These are phyloP conservation scores for Cladopsammia gracilis DNA, from an alignment of 64 coral and sea anemone species.

Conservation along the genomic window DNA sequence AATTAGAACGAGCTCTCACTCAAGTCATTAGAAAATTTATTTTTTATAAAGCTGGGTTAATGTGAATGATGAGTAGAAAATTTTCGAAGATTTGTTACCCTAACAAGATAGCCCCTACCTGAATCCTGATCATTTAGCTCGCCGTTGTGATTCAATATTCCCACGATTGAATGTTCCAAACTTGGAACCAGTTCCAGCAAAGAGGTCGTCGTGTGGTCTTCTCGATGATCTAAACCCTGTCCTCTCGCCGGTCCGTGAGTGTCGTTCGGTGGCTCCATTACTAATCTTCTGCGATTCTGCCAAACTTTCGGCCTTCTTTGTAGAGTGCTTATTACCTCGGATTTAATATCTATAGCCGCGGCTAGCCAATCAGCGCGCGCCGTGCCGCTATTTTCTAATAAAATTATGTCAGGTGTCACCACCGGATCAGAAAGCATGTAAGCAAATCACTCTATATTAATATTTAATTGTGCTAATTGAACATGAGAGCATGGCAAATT, in stretches of 20 bases:
- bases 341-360: slow-evolving; percentile 94
- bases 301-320: slow-evolving; percentile 98
- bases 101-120: slow-evolving; percentile 97
- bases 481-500: slow-evolving; percentile 99
- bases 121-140: slow-evolving; percentile 86
- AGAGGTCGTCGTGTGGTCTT: slow-evolving; percentile 83
- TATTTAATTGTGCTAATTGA: slow-evolving; percentile 99
- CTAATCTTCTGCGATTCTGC: slow-evolving; percentile 95
- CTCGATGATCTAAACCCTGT: slow-evolving; percentile 78
- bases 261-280: slow-evolving; percentile 91
- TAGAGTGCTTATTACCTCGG: slow-evolving; percentile 91
- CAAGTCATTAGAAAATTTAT: slow-evolving; percentile 98
- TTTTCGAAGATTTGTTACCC: slow-evolving; percentile 79
- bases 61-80: slow-evolving; percentile 95
- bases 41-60: slow-evolving; percentile 97
- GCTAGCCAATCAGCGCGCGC: slow-evolving; percentile 77
- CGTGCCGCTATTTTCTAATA: slow-evolving; percentile 98
- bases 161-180: slow-evolving; percentile 94
- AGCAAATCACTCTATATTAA: slow-evolving; percentile 99
- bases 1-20: slow-evolving; percentile 94
- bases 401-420: slow-evolving; percentile 99
- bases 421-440: slow-evolving; percentile 99
- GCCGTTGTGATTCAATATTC: slow-evolving; percentile 91
- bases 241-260: slow-evolving; percentile 84
- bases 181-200: slow-evolving; percentile 97